Evolutionary conservation across 2,797 vertebrate genomes (phyloP).

Genomic region (Tachyglossus aculeatus): DNA sequence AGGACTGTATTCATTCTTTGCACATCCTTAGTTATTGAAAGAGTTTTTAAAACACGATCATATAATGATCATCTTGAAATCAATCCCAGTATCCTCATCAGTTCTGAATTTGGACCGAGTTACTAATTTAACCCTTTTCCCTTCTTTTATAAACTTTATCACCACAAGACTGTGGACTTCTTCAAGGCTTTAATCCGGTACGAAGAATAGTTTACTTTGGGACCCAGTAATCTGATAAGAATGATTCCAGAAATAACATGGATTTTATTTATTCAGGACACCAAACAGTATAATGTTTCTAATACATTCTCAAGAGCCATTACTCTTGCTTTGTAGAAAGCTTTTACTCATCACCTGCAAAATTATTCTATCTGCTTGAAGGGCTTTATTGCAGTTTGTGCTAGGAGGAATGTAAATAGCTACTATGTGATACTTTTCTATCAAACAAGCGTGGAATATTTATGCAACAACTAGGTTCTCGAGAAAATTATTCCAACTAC

Average conservation of each 20-base stretch:
- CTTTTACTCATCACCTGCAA: too few species aligned
- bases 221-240: slow-evolving; percentile 25
- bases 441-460: slow-evolving; percentile 53
- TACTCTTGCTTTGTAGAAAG: slow-evolving; percentile 44
- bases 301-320: slow-evolving; percentile 51
- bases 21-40: too few species aligned
- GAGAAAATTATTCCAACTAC: slow-evolving; percentile 48
- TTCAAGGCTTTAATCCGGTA: neutral
- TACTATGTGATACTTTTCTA: slow-evolving; percentile 24
- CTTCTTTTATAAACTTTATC: too few species aligned
- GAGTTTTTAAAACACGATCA: too few species aligned
- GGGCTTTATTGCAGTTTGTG: slow-evolving; percentile 54
- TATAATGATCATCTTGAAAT: too few species aligned
- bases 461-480: slow-evolving; percentile 40
- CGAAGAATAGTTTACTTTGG: slow-evolving; percentile 29
- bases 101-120: too few species aligned
- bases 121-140: too few species aligned
- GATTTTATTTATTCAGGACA: slow-evolving; percentile 46
- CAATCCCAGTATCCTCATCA: too few species aligned
- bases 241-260: slow-evolving; percentile 34
- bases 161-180: slow-evolving; percentile 2
- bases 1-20: too few species aligned
- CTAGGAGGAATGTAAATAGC: slow-evolving; percentile 45
- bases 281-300: slow-evolving; percentile 46
- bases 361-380: slow-evolving; percentile 66